Evolutionary conservation across 2,888 invertebrate genomes (phyloP).

Genomic region (Mesodorylaimus sp.): DNA sequence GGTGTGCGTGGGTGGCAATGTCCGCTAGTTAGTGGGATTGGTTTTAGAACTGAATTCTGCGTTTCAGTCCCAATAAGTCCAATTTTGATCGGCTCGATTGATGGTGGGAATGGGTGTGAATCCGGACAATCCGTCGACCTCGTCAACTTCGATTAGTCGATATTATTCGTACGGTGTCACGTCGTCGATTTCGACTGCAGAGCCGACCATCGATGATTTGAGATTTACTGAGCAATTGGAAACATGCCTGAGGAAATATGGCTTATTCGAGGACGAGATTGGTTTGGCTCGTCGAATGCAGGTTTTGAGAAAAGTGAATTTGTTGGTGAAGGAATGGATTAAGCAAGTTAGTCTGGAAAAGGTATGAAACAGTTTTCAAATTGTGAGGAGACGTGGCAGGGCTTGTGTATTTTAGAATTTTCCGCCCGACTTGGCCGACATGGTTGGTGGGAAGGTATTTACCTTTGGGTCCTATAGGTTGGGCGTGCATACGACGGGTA

Average conservation of each 20-base stretch:
- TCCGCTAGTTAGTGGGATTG: too few species aligned
- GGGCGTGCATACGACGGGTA: constrained; percentile 68
- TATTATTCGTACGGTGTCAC: constrained; percentile 11
- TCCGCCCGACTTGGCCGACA: constrained; percentile 67
- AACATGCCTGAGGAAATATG: constrained; percentile 15
- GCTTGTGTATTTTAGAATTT: constrained; percentile 56
- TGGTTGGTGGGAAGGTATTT: constrained; percentile 86
- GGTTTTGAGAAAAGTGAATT: constrained; percentile 55
- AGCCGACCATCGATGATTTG: constrained; percentile 19
- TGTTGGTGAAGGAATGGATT: constrained; percentile 83
- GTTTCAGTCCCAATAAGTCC: too few species aligned
- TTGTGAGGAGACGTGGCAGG: too few species aligned
- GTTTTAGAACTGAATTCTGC: too few species aligned
- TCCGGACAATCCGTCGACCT: too few species aligned
- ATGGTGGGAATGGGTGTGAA: too few species aligned
- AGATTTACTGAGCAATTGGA: constrained; percentile 16
- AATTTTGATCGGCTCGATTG: too few species aligned
- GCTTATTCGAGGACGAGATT: constrained; percentile 21
- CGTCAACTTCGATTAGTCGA: too few species aligned
- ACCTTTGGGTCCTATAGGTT: constrained; percentile 90
- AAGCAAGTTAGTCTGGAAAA: constrained; percentile 58
- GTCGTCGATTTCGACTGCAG: constrained; percentile 15
- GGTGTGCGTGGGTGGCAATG: too few species aligned
- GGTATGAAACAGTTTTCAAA: too few species aligned
- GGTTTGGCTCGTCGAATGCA: constrained; percentile 29